A percentile compares a stretch with the other conserved stretches of the same genome.
Evolutionary conservation across 2,113 vertebrate genomes (phyloP).

Genomic region (Pterocles burchelli): DNA sequence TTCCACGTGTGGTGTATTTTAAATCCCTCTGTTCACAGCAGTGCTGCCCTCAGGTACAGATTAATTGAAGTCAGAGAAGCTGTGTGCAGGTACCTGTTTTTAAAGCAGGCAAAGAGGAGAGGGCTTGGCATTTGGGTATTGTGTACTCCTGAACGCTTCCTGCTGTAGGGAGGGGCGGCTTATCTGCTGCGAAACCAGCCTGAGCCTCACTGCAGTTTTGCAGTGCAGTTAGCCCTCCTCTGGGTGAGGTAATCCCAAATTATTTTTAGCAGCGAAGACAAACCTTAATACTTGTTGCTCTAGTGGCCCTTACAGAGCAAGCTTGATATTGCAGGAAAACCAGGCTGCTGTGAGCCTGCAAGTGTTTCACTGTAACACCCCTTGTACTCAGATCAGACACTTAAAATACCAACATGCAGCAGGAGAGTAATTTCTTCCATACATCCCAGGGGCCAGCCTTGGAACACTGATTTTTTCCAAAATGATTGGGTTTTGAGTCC

Average conservation of each 20-base stretch:
- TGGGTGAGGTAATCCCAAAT: slow-evolving; percentile 36
- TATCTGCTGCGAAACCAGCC: not conserved
- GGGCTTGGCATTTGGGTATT: not conserved
- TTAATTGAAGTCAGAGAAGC: not conserved
- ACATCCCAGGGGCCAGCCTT: not conserved
- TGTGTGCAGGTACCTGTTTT: not conserved
- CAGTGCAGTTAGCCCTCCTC: not conserved
- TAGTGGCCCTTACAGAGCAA: slow-evolving; percentile 37
- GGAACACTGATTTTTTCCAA: not conserved
- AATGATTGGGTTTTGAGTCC: not conserved
- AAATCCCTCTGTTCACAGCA: not conserved
- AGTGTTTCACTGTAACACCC: not conserved
- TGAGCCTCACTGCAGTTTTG: not conserved
- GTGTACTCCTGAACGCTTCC: not conserved
- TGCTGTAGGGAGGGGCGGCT: not conserved
- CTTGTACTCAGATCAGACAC: not conserved
- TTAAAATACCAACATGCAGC: not conserved
- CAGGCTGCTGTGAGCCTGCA: not conserved
- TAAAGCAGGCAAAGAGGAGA: not conserved
- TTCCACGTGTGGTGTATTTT: fast-evolving
- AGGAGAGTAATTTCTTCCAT: not conserved
- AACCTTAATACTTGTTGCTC: slow-evolving; percentile 36
- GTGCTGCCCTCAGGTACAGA: not conserved
- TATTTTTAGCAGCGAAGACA: slow-evolving; percentile 48
- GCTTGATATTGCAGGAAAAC: not conserved